These are phyloP conservation scores for Ashinkailepas kermadecensis DNA, from an alignment of 2,888 invertebrate species.

Conservation along the genomic window DNA sequence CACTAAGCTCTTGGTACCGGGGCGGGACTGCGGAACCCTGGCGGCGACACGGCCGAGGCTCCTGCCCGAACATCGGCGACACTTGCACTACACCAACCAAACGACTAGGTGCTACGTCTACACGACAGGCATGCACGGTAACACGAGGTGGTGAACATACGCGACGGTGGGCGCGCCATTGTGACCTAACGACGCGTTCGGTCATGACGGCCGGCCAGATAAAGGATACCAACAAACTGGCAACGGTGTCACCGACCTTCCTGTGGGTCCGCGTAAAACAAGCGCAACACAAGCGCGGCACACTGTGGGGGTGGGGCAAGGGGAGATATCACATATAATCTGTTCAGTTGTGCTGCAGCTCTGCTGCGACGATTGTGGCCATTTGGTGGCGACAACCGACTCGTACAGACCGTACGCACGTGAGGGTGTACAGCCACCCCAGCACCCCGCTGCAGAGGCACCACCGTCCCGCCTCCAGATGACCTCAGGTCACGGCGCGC, in stretches of 20 bases:
- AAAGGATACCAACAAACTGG: too few species aligned
- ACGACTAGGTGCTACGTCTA: not conserved
- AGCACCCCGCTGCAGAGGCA: not conserved
- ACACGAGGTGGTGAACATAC: not conserved
- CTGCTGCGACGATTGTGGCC: too few species aligned
- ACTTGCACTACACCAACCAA: not conserved
- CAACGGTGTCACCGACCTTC: not conserved
- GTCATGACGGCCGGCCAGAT: not conserved
- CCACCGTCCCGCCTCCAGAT: not conserved
- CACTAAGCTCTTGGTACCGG: not conserved
- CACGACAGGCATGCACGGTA: not conserved
- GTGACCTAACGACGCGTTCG: not conserved
- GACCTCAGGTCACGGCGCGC: too few species aligned
- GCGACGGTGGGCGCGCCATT: not conserved
- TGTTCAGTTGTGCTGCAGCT: too few species aligned
- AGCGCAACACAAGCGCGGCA: not conserved
- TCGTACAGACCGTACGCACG: too few species aligned
- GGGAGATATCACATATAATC: conserved; percentile 3
- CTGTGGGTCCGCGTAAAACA: not conserved
- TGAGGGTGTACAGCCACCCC: too few species aligned
- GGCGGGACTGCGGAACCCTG: not conserved
- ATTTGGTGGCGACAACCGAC: too few species aligned
- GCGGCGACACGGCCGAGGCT: not conserved
- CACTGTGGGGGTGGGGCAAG: not conserved
- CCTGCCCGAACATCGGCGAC: not conserved